Evolutionary conservation across 2,797 vertebrate species (phyloP).

Genomic region (Rhincodon typus): DNA sequence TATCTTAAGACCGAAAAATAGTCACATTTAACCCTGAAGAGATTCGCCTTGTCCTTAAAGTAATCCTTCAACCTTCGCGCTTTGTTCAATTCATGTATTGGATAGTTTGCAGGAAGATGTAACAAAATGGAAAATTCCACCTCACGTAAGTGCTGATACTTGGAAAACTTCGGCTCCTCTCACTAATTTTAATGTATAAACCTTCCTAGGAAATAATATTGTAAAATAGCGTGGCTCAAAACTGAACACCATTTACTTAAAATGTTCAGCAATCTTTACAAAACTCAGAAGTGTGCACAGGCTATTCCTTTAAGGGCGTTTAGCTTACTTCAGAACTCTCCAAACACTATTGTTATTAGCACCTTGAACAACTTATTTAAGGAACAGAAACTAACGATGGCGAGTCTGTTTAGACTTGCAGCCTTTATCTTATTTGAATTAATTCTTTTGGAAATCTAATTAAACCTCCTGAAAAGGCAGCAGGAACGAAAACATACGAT

Average conservation of each 20-base stretch:
- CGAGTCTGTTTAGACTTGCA: conserved; percentile 9
- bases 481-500: neutral
- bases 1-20: neutral
- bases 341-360: neutral
- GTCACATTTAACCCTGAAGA: neutral
- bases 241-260: neutral
- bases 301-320: neutral
- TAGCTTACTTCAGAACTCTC: neutral
- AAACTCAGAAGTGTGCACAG: neutral
- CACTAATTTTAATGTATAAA: neutral
- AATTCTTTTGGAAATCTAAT: neutral
- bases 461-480: neutral
- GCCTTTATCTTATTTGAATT: conserved; percentile 1
- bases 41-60: neutral
- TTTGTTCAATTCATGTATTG: neutral
- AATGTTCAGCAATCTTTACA: neutral
- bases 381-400: neutral
- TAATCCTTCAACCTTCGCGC: neutral
- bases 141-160: neutral
- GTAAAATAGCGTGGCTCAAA: neutral
- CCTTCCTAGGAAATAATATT: neutral
- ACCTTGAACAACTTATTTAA: conserved; percentile 14
- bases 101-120: neutral
- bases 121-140: neutral
- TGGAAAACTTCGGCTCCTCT: neutral